Evolutionary conservation across 2,113 vertebrate genomes (phyloP).

Genomic region (Nycticorax nycticorax): DNA sequence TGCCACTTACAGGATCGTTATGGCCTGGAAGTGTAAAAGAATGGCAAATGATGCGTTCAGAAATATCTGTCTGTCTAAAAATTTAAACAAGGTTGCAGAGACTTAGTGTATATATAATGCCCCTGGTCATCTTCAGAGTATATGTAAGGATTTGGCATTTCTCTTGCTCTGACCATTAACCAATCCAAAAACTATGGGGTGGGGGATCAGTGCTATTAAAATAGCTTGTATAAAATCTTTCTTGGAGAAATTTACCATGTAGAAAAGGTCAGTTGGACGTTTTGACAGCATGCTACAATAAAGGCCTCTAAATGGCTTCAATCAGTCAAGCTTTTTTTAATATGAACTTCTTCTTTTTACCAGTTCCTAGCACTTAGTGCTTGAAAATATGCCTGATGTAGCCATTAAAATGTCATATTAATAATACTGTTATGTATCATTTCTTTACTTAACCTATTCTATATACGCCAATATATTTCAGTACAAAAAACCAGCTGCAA

Average conservation of each 20-base stretch:
- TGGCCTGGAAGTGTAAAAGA: rapidly evolving
- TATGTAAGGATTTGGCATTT: background rate
- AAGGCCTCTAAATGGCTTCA: background rate
- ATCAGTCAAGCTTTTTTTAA: background rate
- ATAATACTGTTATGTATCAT: background rate
- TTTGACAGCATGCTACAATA: slow-evolving; percentile 28
- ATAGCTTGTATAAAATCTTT: background rate
- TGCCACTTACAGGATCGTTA: background rate
- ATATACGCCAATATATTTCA: background rate
- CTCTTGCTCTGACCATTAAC: background rate
- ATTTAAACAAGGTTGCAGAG: background rate
- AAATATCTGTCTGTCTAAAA: background rate
- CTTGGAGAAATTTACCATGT: background rate
- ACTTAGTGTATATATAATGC: background rate
- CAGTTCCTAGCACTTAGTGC: background rate
- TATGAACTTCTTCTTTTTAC: background rate
- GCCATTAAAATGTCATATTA: slow-evolving; percentile 48
- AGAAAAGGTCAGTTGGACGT: slow-evolving; percentile 48
- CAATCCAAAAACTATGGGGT: background rate
- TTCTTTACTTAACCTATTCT: background rate
- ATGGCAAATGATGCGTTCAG: background rate
- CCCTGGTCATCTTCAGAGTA: background rate
- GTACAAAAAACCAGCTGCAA: background rate
- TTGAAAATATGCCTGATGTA: background rate
- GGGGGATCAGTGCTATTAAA: background rate